These are phyloP conservation scores for Halcyon badia DNA, from an alignment of 2,797 vertebrate species.

Conservation along the genomic window DNA sequence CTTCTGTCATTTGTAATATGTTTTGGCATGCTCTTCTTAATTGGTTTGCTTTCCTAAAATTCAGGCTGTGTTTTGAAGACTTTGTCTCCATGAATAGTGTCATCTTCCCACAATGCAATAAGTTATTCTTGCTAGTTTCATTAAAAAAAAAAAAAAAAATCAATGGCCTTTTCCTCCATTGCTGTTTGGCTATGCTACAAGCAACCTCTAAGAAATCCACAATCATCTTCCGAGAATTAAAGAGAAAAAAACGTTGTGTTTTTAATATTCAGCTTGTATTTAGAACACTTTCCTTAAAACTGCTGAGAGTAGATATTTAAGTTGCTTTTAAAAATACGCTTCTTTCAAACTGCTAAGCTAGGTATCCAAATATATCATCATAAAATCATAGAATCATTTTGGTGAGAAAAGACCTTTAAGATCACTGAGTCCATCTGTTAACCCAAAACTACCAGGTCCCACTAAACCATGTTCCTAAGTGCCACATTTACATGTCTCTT, in stretches of 20 bases:
- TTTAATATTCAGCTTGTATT: background rate
- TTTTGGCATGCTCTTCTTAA: background rate
- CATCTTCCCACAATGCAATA: background rate
- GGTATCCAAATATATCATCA: background rate
- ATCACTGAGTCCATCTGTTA: background rate
- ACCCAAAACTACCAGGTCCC: background rate
- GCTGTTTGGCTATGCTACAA: background rate
- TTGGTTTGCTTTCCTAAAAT: background rate
- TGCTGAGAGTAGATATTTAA: background rate
- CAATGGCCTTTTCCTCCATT: background rate
- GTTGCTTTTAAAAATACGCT: background rate
- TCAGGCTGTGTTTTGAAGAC: background rate
- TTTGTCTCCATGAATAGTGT: background rate
- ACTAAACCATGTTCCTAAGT: background rate
- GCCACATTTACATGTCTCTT: background rate
- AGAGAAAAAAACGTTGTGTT: background rate
- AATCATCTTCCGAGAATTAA: background rate
- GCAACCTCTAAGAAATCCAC: background rate
- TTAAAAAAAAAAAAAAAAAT: background rate
- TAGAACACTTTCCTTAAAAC: background rate
- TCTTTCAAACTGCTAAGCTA: background rate
- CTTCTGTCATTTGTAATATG: background rate
- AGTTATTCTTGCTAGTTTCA: background rate
- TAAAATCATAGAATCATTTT: rapidly evolving
- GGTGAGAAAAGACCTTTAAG: background rate